Evolutionary conservation across 2,797 vertebrate species (phyloP), one percentile per base, ranked within the genome.

Genomic region (Xyrichtys novacula): DNA sequence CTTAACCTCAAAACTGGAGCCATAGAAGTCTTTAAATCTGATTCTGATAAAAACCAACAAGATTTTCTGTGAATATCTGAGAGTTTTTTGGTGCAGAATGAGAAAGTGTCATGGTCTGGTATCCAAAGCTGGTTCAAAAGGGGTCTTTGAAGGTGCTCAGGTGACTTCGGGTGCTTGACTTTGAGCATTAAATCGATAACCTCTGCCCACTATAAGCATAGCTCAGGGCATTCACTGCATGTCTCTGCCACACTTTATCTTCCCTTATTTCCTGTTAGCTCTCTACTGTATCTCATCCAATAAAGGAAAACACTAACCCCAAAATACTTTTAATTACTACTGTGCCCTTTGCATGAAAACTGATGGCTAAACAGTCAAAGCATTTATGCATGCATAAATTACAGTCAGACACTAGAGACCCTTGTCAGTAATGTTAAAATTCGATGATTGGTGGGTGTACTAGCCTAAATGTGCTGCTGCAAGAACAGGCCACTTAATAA

Each of bases 1-100:
- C 44, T 78, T 68, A 64, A 71, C 59, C 40, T 49, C 38, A 69
- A 61, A 58, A 78, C 28, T 31, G 34, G 52, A n/a, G 11, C 34
- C 34, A 69, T 57, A 53, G 20, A 34, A 19, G 32, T 15, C n/a
- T 7, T 65, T 25, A 36, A 20, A 28, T 69, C 36, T 17, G 6
- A 23, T 56, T 44, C 44, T 36, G 59, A 73, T 31, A 47, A 28
- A 62, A 39, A 3, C 29, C 42, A 59, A 73, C 31, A 54, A 19
- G 46, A 36, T n/a, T 58, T 43, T 39, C 38, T 58, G 44, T 75
- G 42, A 47, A 54, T 62, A 32, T 61, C 12, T 25, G 36, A 54
- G 29, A 16, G 15, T 19, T 25, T 42, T 36, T 12, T 16, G 28
- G 50, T 44, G 11, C 38, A 17, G 52, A 63, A 22, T 23, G 10